phyloP scores from a whole-genome alignment of 2,797 vertebrate species.

The Platyrinchus mystaceus region DNA sequence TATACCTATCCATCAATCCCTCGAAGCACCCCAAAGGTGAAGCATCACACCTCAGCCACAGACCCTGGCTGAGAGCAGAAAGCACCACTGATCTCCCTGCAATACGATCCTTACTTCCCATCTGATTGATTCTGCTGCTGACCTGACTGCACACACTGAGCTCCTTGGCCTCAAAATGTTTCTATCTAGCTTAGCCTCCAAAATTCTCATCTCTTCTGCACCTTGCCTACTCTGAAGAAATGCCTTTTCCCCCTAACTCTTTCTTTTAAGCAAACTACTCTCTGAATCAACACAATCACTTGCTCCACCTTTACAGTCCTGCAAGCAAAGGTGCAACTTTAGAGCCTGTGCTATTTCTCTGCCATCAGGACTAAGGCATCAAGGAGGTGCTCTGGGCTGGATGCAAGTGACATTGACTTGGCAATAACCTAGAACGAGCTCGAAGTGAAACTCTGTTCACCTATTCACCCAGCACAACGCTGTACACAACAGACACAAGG shows the following conservation, averaged over 20 bases:
- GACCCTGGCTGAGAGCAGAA: background rate
- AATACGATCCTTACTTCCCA: background rate
- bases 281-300: background rate
- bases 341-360: background rate
- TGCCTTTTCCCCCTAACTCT: background rate
- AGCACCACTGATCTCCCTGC: background rate
- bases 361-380: background rate
- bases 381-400: background rate
- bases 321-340: background rate
- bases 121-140: conserved; percentile 25
- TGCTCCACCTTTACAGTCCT: background rate
- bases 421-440: background rate
- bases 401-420: background rate
- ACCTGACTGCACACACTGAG: background rate
- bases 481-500: background rate
- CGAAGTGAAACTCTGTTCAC: background rate
- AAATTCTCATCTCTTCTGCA: background rate
- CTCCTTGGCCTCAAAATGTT: background rate
- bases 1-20: background rate
- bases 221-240: background rate
- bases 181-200: background rate
- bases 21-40: background rate
- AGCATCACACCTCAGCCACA: background rate
- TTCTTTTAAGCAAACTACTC: background rate
- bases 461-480: accelerated